These are phyloP conservation scores for Xiphias gladius DNA, from an alignment of 2,113 vertebrate species.

Conservation along the genomic window DNA sequence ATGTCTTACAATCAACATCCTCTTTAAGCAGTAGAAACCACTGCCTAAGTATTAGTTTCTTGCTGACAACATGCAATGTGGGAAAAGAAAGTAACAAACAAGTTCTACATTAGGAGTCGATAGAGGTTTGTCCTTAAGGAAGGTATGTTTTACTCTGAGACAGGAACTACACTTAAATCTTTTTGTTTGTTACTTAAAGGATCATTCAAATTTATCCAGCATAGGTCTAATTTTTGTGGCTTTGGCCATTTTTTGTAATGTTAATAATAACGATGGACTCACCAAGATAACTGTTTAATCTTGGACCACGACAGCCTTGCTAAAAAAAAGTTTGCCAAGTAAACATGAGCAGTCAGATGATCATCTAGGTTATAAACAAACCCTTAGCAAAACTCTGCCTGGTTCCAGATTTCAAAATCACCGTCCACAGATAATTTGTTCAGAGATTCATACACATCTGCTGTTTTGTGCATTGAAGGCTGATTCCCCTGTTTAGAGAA, in stretches of 20 bases:
- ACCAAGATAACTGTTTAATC: neutral
- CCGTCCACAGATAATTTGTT: neutral
- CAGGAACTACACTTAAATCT: neutral
- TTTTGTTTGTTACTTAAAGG: neutral
- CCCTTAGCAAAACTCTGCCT: neutral
- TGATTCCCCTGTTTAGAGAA: neutral
- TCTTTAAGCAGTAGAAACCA: conserved; percentile 65
- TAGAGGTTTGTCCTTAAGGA: neutral
- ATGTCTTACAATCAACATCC: conserved; percentile 64
- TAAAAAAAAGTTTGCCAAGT: neutral
- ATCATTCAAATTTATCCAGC: neutral
- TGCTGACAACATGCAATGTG: conserved; percentile 62
- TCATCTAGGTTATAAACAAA: neutral
- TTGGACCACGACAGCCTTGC: neutral
- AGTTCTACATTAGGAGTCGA: conserved; percentile 10
- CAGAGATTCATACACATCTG: neutral
- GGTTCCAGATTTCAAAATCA: neutral
- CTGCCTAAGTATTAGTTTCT: conserved; percentile 68
- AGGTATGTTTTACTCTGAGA: neutral
- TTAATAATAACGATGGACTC: neutral
- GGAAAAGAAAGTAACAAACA: conserved; percentile 62
- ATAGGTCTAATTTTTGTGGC: neutral
- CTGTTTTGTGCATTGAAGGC: neutral
- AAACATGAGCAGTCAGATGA: neutral
- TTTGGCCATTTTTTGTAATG: neutral